These are phyloP conservation scores for Brienomyrus brachyistius DNA, from an alignment of 2,113 vertebrate genomes.

Conservation along the genomic window DNA sequence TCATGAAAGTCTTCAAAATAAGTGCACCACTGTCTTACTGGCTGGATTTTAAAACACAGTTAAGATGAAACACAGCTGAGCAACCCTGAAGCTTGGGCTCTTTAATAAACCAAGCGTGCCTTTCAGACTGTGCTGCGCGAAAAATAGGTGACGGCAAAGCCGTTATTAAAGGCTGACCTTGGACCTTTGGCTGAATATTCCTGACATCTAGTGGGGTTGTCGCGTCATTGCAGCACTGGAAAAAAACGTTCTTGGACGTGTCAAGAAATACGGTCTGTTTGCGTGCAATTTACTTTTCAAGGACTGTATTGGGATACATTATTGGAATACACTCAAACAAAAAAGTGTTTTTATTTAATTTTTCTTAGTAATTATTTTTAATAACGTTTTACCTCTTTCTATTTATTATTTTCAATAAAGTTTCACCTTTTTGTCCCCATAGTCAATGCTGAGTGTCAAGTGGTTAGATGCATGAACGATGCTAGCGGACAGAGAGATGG, in stretches of 20 bases:
- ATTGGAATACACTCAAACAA: neutral
- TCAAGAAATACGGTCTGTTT: neutral
- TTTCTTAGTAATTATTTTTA: neutral
- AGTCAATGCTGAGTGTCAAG: neutral
- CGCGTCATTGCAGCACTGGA: neutral
- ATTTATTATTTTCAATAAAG: neutral
- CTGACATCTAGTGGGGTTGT: conserved; percentile 3
- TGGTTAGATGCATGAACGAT: neutral
- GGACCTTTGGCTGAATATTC: neutral
- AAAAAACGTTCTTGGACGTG: neutral
- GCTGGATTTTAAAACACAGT: neutral
- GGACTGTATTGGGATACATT: neutral
- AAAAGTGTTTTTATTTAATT: neutral
- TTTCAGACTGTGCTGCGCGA: neutral
- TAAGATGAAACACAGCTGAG: neutral
- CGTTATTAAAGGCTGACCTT: neutral
- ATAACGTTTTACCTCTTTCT: neutral
- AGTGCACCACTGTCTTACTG: neutral
- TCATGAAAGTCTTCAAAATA: neutral
- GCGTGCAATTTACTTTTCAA: neutral
- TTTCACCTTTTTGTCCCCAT: neutral
- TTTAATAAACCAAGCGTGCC: neutral
- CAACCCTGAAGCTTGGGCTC: neutral
- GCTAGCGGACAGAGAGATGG: neutral
- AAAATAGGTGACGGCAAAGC: neutral